Evolutionary conservation across 2,113 vertebrate genomes (phyloP).

Genomic region (Falcunculus frontatus): DNA sequence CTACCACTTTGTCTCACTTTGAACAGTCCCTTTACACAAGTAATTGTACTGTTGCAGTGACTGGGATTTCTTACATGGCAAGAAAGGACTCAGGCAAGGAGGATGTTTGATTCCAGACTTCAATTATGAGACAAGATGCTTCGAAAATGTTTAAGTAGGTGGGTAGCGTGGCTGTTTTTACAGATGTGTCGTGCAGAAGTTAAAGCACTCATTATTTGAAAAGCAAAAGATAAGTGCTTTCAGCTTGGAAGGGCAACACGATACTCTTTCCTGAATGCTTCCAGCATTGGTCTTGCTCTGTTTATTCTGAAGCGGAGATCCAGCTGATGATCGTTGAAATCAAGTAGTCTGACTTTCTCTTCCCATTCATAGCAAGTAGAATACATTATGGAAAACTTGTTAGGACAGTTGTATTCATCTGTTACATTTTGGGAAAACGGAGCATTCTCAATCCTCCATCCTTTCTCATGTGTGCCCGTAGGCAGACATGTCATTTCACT

Average conservation of each 20-base stretch:
- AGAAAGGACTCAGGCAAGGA: not conserved
- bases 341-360: not conserved
- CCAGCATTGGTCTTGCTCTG: not conserved
- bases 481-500: conserved; percentile 16
- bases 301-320: not conserved
- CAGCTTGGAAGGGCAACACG: not conserved
- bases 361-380: not conserved
- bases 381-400: not conserved
- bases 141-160: not conserved
- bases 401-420: not conserved
- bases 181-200: not conserved
- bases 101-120: not conserved
- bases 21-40: not conserved
- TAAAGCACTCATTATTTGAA: not conserved
- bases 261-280: not conserved
- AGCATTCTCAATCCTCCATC: not conserved
- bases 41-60: not conserved
- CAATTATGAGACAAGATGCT: not conserved
- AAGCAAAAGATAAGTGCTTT: not conserved
- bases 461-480: not conserved
- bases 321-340: not conserved
- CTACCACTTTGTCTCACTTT: not conserved
- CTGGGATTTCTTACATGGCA: not conserved
- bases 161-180: not conserved
- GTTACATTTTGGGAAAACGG: not conserved